These are phyloP conservation scores for Piprites chloris DNA, from an alignment of 2,113 vertebrate species.

Conservation along the genomic window DNA sequence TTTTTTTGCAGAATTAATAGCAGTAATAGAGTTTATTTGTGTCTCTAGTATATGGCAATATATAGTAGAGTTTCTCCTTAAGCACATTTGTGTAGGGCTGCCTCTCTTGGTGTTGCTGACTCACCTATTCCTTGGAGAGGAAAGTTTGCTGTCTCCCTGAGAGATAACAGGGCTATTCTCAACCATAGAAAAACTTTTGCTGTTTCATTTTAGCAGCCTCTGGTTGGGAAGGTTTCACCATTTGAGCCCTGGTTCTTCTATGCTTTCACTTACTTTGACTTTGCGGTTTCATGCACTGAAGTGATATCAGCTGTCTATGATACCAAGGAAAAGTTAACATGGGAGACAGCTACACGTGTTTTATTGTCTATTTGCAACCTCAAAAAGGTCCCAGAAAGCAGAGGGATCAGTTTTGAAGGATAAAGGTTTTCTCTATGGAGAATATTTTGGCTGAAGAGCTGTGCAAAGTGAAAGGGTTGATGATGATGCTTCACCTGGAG, in stretches of 20 bases:
- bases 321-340: background rate
- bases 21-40: slow-evolving; percentile 22
- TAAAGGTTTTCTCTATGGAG: background rate
- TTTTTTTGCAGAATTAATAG: slow-evolving; percentile 46
- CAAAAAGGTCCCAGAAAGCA: background rate
- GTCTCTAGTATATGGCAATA: slow-evolving; percentile 6
- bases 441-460: background rate
- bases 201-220: background rate
- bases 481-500: background rate
- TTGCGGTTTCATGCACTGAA: background rate
- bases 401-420: background rate
- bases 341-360: background rate
- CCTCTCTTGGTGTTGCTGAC: background rate
- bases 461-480: background rate
- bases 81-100: background rate
- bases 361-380: background rate
- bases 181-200: background rate
- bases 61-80: background rate
- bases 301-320: background rate
- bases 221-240: background rate
- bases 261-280: background rate
- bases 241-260: background rate
- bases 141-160: background rate
- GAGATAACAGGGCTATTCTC: background rate
- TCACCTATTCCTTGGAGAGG: background rate